Base-by-base conservation (phyloP, 2,888 invertebrate genomes). In the Clitarchus hookeri region DNA sequence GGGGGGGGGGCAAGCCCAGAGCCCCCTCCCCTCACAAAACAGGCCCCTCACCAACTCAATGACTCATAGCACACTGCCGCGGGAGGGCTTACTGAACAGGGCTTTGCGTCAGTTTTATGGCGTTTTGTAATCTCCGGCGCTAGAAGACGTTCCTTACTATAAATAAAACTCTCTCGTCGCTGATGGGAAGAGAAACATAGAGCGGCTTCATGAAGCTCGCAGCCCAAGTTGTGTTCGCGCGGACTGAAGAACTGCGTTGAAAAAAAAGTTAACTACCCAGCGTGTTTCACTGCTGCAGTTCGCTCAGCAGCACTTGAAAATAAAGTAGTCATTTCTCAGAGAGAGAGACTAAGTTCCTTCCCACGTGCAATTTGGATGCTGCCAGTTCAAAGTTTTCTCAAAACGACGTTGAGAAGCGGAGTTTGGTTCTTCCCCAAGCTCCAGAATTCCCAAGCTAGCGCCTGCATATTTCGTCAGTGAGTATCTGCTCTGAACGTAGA, bases 101-200 rank as follows among this genome's bases (percentile, higher is more conserved):
- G 65, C 65, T 65, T 65, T 65, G 65, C 65, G 65, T 65, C 65
- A 65, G 65, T 65, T 65, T 65, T 65, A 65, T 65, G 65, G 65
- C 65, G n/a, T 65, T n/a, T 65, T 65, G 65, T 65, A 65, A 65
- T 6, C 65, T 65, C 65, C 65, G 65, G 65, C 65, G 16, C 65
- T 65, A 65, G 65, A 65, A 65, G 11, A 19, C 0, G 65, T 23
- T 65, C 23, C 65, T 65, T 6, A 11, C 65, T 6, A 65, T 65
- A 65, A 65, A 65, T 65, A 65, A 65, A 65, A 65, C 65, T 16
- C 65, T 65, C 65, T 65, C 6, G 65, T 65, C 65, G 65, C 65
- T 65, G 65, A 65, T 65, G 65, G n/a, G 23, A 8, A 23, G 65
- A 65, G n/a, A 65, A 23, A 23, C 8, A 23, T 11, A 23, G 65